Evolutionary conservation across 2,797 vertebrate species (phyloP), one percentile per base, ranked within the genome.

Genomic region (Sebastes steindachneri): DNA sequence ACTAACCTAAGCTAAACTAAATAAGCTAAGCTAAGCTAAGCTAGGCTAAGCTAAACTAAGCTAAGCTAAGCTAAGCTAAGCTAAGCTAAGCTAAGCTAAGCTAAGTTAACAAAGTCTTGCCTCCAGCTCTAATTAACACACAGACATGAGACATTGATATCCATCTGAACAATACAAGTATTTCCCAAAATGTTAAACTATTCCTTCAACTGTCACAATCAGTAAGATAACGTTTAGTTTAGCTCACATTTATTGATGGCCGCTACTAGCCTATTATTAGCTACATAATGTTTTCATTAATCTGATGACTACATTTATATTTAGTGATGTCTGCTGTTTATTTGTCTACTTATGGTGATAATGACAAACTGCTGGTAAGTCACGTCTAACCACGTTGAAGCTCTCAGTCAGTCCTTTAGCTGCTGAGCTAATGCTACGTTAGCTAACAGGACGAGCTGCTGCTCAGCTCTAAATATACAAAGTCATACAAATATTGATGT

Each of bases 371-470:
- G 71, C 58, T 63, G 29, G 41, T 71, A 12, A 58, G 9, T 57
- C 31, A 31, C 7, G 12, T 64, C 21, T 45, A 14, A 45, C 41
- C 41, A 45, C 41, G 15, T 17, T 45, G 15, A 45, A 59, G 23
- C 17, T 28, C 31, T 54, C 65, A 51, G 48, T 35, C 23, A 51
- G 29, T 12, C 21, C 23, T 15, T 45, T 29, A 57, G 72, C 60
- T 10, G 29, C 72, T 57, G 51, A 58, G 54, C 54, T 60, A 68
- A 75, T 35, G 21, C 59, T 63, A 37, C 3, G 3, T 35, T 68
- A 76, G 55, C 63, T 31, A 45, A 45, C 14, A 5, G 45, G 33
- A 29, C 2, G 23, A 35, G 29, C 17, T 65, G 72, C 19, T 11
- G 9, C 7, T 63, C 45, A 25, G 9, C 45, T 54, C 51, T 53